Percentiles rank a stretch among this genome's conserved stretches.
phyloP scores from a whole-genome alignment of 2,113 vertebrate species.

The Scatophagus argus region DNA sequence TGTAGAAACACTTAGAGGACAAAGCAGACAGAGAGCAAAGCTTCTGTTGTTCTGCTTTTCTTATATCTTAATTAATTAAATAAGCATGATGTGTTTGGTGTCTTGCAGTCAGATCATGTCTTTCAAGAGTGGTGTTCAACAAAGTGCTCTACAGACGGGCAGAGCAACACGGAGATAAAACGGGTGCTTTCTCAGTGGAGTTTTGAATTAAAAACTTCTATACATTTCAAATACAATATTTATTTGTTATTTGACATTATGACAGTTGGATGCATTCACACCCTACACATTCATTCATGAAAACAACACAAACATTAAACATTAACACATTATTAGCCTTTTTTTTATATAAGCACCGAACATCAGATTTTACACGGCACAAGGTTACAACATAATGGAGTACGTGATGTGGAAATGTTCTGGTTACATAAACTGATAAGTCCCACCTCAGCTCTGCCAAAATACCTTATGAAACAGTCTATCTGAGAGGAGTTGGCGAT shows the following conservation, averaged over 20 bases:
- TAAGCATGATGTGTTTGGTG: neutral
- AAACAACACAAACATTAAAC: neutral
- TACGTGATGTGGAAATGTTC: conserved; percentile 30
- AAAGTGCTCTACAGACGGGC: neutral
- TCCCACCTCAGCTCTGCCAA: conserved; percentile 46
- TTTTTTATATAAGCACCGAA: neutral
- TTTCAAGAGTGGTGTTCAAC: neutral
- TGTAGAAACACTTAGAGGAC: conserved; percentile 27
- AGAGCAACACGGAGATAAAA: conserved; percentile 1
- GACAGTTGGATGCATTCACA: neutral
- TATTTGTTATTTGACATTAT: neutral
- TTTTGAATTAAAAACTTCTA: conserved; percentile 2
- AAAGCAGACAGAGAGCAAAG: conserved; percentile 37
- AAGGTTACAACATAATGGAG: neutral
- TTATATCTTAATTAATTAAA: neutral
- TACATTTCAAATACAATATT: neutral
- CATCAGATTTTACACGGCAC: conserved; percentile 4
- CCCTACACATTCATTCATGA: conserved; percentile 2
- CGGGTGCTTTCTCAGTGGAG: conserved; percentile 3
- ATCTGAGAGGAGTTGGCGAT: conserved; percentile 50
- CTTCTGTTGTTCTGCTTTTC: conserved; percentile 46
- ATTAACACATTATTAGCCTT: conserved; percentile 6
- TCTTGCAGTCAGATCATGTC: neutral
- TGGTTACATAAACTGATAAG: conserved; percentile 60
- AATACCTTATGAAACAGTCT: conserved; percentile 31